Evolutionary conservation across 37 sponge, comb jelly and placozoan genomes (phyloP), one percentile per base, ranked within the genome.

Genomic region (Cladorhizidae sp.): DNA sequence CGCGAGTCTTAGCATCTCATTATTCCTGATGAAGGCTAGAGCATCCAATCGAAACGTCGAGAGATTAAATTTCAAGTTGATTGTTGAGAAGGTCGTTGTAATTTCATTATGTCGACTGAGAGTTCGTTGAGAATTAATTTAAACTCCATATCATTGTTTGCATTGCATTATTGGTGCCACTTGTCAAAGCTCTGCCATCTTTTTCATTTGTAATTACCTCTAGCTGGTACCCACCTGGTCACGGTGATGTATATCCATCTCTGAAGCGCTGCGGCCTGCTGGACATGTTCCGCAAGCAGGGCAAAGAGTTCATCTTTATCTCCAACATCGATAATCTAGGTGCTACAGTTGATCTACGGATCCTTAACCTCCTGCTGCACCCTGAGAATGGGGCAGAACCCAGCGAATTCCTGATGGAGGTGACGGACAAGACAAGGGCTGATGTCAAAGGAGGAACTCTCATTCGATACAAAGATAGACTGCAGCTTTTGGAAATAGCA

Each of bases 271-370:
- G 86, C 75, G 96, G 99, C 6, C 64, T 95, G 33, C 74, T 95
- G 45, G 90, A 90, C 1, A 79, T 91, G 67, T 93, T 98, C 51
- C 58, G 91, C 9, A 61, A 84, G 45, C 42, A 73, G 25, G 99
- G 99, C 5, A 98, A 91, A 57, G 96, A 95, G 68, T 70, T 89
- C 51, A 62, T 98, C 45, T 98, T 98, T 73, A 86, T 95, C 68
- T 96, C 96, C 7, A 98, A 98, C 70, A 93, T 98, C 71, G 99
- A 98, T 83, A 98, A 98, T 82, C 81, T 98, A 21, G 99, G 99
- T 1, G 99, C 99, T 33, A 93, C 92, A 20, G 96, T 98, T 26
- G 99, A 98, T 67, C 67, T 98, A 26, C 82, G 87, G 38, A 92
- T 97, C 49, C 91, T 97, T 1, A 90, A 81, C 81, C 76, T 76